phyloP scores from a whole-genome alignment of 2,113 vertebrate species.

The Melanerpes formicivorus region DNA sequence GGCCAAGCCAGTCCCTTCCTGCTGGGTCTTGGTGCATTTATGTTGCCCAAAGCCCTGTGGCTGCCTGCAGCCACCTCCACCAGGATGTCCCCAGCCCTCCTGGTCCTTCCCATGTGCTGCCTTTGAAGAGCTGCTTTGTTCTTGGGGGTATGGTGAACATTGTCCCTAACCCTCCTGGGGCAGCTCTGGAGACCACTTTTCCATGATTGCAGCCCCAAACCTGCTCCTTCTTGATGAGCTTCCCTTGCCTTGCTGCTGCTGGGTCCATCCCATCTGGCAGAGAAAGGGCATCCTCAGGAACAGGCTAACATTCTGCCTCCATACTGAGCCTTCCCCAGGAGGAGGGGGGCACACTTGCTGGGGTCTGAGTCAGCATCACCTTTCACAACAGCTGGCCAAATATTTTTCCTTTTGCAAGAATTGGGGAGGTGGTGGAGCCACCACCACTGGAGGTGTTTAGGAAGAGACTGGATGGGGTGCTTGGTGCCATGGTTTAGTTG shows the following conservation, averaged over 20 bases:
- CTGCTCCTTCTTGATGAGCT: background rate
- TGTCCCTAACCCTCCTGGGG: background rate
- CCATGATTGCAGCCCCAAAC: background rate
- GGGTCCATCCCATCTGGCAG: background rate
- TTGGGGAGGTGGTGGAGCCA: too few relatives aligned
- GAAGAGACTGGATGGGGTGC: too few relatives aligned
- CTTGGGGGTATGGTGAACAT: accelerated
- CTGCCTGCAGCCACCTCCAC: background rate
- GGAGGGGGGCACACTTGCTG: accelerated
- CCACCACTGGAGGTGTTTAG: too few relatives aligned
- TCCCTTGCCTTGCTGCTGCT: background rate
- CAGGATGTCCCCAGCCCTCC: accelerated
- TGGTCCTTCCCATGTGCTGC: accelerated
- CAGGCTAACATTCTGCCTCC: background rate
- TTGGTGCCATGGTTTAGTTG: too few relatives aligned
- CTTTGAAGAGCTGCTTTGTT: background rate
- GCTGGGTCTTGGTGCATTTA: background rate
- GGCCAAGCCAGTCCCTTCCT: background rate
- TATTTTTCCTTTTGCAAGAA: conserved; percentile 57
- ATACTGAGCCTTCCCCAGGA: background rate
- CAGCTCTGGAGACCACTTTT: background rate
- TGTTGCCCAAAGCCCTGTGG: background rate
- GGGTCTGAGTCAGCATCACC: accelerated
- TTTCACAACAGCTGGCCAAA: background rate
- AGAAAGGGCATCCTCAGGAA: background rate